Percentiles rank a stretch among this genome's conserved stretches.
Conservation (phyloP, 2,113 vertebrate genomes). For the Panthera leo region DNA sequence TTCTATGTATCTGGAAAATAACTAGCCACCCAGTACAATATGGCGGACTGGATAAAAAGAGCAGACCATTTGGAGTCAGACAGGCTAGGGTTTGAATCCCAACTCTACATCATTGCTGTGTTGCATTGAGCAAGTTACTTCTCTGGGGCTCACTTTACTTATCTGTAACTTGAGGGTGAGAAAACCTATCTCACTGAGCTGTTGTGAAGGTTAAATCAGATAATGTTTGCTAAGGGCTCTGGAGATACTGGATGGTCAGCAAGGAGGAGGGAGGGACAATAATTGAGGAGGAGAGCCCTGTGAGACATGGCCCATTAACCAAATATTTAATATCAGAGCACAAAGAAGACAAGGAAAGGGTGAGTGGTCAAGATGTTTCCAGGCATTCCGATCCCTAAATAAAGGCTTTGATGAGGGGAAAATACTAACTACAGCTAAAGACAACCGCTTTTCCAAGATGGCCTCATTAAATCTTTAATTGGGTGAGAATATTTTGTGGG, state of each 20-base stretch:
- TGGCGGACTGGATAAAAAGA: background rate
- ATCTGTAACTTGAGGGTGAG: background rate
- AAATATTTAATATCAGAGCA: background rate
- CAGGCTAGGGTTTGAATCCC: background rate
- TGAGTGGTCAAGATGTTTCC: conserved; percentile 1
- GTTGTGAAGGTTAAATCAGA: background rate
- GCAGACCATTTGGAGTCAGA: background rate
- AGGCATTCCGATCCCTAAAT: conserved; percentile 3
- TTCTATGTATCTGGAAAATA: background rate
- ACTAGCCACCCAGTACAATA: background rate
- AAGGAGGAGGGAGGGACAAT: background rate
- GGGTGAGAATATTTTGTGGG: conserved; percentile 27
- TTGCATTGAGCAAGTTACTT: background rate
- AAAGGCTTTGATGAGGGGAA: conserved; percentile 4
- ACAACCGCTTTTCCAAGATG: conserved; percentile 48
- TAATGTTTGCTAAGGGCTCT: background rate
- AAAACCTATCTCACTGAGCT: background rate
- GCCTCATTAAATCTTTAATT: conserved; percentile 55
- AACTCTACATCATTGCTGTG: background rate
- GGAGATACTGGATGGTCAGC: background rate
- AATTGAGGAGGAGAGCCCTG: background rate
- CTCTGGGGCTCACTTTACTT: background rate
- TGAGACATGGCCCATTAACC: background rate
- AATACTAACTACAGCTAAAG: background rate
- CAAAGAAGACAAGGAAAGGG: background rate